Conservation (phyloP, 2,888 invertebrate genomes). For the Himalopsyche anomala region DNA sequence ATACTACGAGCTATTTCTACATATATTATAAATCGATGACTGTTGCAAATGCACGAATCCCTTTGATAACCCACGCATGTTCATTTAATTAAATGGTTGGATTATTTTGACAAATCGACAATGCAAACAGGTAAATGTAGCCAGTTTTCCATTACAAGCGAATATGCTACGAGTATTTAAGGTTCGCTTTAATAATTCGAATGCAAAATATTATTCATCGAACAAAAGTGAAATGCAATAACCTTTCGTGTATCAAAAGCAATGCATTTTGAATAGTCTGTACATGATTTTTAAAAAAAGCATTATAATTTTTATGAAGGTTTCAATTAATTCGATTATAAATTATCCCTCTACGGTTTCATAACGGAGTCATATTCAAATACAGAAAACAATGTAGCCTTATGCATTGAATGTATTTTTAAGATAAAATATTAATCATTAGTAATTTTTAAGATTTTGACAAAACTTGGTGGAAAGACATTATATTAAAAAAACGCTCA, state of each 20-base stretch:
- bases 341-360: too few relatives aligned
- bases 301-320: too few relatives aligned
- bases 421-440: too few relatives aligned
- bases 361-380: too few relatives aligned
- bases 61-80: constrained; percentile 6
- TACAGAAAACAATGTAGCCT: too few relatives aligned
- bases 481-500: too few relatives aligned
- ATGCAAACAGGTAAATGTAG: not conserved
- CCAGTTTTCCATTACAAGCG: not conserved
- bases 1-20: not conserved
- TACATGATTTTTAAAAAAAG: not conserved
- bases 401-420: too few relatives aligned
- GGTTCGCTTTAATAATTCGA: not conserved
- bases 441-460: too few relatives aligned
- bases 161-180: not conserved
- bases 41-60: not conserved
- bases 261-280: not conserved
- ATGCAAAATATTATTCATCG: constrained; percentile 13
- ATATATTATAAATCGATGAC: not conserved
- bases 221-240: not conserved
- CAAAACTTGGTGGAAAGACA: too few relatives aligned
- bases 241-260: not conserved
- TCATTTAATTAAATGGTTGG: not conserved
- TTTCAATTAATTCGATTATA: too few relatives aligned
- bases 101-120: constrained; percentile 14